These are phyloP conservation scores for Numenius arquata DNA, from an alignment of 2,113 vertebrate species.

Conservation along the genomic window DNA sequence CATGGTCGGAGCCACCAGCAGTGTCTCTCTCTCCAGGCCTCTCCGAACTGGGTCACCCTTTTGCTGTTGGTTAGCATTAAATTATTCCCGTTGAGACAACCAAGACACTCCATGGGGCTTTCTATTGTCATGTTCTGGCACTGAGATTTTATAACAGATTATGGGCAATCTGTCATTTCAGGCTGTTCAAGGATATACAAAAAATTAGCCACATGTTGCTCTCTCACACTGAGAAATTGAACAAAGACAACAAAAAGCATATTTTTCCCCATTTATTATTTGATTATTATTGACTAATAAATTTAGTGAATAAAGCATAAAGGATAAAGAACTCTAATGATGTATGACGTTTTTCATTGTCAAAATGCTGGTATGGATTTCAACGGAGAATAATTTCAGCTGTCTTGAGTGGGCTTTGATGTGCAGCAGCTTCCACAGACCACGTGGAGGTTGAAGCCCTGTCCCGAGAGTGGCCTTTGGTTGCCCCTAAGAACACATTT, in stretches of 20 bases:
- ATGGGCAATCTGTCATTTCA: conserved; percentile 50
- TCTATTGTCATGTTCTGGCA: conserved; percentile 47
- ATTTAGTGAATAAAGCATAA: not conserved
- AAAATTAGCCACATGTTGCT: conserved; percentile 47
- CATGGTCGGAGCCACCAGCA: conserved; percentile 47
- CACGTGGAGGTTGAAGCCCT: not conserved
- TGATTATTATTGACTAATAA: not conserved
- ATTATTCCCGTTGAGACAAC: conserved; percentile 32
- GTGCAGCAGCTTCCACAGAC: not conserved
- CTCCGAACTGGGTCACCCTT: conserved; percentile 54
- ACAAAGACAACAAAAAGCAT: not conserved
- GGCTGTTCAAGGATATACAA: conserved; percentile 36
- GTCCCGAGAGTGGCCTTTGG: not conserved
- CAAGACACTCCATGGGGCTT: not conserved
- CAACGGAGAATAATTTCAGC: not conserved
- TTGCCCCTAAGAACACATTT: not conserved
- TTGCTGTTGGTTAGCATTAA: conserved; percentile 8
- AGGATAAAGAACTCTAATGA: not conserved
- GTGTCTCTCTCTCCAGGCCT: conserved; percentile 54
- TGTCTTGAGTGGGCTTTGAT: not conserved
- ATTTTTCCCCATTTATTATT: not conserved
- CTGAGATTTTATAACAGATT: conserved; percentile 32
- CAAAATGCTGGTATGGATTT: not conserved
- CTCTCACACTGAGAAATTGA: not conserved
- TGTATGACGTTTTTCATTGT: not conserved